Base-by-base conservation (phyloP, 2,113 vertebrate genomes). In the Coturnix japonica region DNA sequence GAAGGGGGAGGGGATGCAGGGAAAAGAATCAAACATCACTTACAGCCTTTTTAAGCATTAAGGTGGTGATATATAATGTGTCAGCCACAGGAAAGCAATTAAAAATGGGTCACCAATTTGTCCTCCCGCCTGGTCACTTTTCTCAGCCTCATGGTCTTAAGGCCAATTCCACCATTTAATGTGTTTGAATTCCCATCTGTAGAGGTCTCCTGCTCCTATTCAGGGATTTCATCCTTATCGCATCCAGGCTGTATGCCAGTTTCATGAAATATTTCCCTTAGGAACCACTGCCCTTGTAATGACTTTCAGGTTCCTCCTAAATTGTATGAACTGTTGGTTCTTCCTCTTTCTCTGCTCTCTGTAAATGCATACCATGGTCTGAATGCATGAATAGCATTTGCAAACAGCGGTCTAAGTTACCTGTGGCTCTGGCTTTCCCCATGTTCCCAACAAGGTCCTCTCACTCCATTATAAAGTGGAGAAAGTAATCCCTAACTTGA, bases 51-150 rank as follows among this genome's bases (percentile, higher is more conserved):
- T 75, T 85, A 84, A 65, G 19, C 9, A 73, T 25, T 21, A 51
- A 12, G 4, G 11, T 69, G 53, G 3, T 28, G 25, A 61, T 73
- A 67, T 2, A 6, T 35, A 72, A 61, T 47, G 66, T 56, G 11
- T 39, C 75, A 65, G 12, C 5, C 25, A 5, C 19, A 11, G 13
- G 28, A 64, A 83, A 83, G 73, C 13, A 77, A 31, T 6, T 63
- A 67, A 80, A 75, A 13, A 2, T n/a, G 74, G 13, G 14, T 30
- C 65, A 66, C 30, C 25, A 76, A 30, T 46, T 51, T 87, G 7
- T 25, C 11, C 0, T 0, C 2, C 11, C 4, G 79, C 49, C 28
- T 80, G 13, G 7, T 9, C 12, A 7, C 46, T 80, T 4, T 11
- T 21, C 16, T 61, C 37, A 59, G 37, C 13, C 13, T 5, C 13